Base-by-base conservation (phyloP, 2,113 vertebrate species). In the Melanerpes formicivorus region DNA sequence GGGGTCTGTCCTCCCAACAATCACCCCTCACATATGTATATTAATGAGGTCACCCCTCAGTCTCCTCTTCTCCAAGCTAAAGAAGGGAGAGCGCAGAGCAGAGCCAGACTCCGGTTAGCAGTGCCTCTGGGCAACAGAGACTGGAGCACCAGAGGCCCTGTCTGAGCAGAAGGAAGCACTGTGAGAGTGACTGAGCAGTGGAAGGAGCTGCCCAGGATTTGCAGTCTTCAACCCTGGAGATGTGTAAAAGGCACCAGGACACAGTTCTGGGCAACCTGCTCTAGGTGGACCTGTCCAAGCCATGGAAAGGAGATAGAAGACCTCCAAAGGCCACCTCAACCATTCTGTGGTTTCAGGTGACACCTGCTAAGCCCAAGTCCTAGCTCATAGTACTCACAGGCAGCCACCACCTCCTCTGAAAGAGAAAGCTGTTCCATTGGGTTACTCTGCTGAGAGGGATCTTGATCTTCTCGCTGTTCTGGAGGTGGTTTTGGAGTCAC, bases 331-430 rank as follows among this genome's bases (percentile, higher is more conserved):
- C 37, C 8, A 58, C 55, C 56, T 37, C 14, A 62, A 23, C 29
- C 72, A 29, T 5, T 5, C 44, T 26, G 18, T 29, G 13, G 76
- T 21, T 55, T 73, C 74, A 72, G 25, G 2, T 12, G 72, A 34
- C 0, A 87, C 6, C 46, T 73, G 34, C 60, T 71, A 85, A 62
- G 25, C 52, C 72, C 25, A 56, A 56, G 13, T 18, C 18, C 64
- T 67, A 84, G 58, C 13, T 4, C 27, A 59, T 0, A 37, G 56
- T 90, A 96, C 94, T 93, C 82, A 97, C 96, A 13, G 44, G 12
- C 71, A 91, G 9, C 5, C 59, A 76, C 25, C 74, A 50, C 6
- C 23, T 91, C 78, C 64, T 80, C 78, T 10, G 6, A 4, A 46
- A 12, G 5, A 32, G 70, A 60, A 67, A 55, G n/a, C 21, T n/a